Percentiles rank a stretch among this genome's conserved stretches.
Conservation (phyloP, 2,888 invertebrate genomes). For the Machimus rusticus region DNA sequence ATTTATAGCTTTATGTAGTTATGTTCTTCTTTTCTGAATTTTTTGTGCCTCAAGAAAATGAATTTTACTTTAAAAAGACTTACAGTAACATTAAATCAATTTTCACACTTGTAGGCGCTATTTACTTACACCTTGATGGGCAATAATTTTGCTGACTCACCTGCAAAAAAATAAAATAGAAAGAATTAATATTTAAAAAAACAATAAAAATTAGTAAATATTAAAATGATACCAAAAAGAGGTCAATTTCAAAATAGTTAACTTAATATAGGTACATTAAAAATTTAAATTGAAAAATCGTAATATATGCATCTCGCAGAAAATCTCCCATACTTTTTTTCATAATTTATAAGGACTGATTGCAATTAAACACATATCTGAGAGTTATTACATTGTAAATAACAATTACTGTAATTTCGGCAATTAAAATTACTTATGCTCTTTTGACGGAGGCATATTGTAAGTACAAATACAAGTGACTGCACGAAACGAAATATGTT, state of each 20-base stretch:
- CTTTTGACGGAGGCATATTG: not conserved
- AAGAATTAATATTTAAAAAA: not conserved
- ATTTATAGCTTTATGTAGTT: not conserved
- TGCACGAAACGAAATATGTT: not conserved
- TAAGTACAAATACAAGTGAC: not conserved
- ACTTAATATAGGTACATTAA: not conserved
- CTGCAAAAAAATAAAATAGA: not conserved
- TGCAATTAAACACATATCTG: not conserved
- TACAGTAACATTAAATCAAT: not conserved
- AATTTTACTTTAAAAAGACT: not conserved
- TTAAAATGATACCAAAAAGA: not conserved
- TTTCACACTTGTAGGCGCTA: not conserved
- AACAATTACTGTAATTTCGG: not conserved
- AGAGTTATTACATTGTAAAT: not conserved
- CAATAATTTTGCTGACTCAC: not conserved
- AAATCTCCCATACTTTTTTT: not conserved
- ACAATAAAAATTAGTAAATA: not conserved
- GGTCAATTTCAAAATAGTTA: not conserved
- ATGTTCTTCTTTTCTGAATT: not conserved
- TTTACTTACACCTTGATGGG: not conserved
- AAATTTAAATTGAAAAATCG: not conserved
- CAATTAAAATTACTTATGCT: not conserved
- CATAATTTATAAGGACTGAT: not conserved
- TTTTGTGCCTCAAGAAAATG: not conserved
- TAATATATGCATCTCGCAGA: not conserved